A percentile compares a stretch with the other conserved stretches of the same genome.
Evolutionary conservation across 2,888 invertebrate species (phyloP).

Genomic region (Thysanoteuthis rhombus): DNA sequence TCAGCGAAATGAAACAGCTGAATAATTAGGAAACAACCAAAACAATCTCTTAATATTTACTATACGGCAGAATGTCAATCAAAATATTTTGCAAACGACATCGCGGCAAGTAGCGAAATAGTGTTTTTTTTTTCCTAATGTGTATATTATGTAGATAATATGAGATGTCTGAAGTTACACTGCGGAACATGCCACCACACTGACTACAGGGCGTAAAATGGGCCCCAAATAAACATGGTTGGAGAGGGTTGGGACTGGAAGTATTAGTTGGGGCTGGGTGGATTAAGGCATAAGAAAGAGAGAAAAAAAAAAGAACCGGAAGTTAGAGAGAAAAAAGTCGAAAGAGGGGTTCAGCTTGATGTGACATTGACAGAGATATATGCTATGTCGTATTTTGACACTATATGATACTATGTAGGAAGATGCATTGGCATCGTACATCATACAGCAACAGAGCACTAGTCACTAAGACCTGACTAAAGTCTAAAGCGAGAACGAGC

Average conservation of each 20-base stretch:
- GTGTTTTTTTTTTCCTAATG: neutral
- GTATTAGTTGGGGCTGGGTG: neutral
- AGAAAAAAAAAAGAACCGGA: neutral
- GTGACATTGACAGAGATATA: neutral
- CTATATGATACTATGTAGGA: neutral
- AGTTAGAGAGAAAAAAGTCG: neutral
- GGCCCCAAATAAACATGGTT: neutral
- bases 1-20: too few relatives aligned
- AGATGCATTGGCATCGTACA: neutral
- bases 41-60: too few relatives aligned
- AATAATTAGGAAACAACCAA: too few relatives aligned
- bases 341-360: neutral
- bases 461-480: neutral
- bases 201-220: conserved; percentile 12
- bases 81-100: neutral
- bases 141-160: too few relatives aligned
- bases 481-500: neutral
- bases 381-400: neutral
- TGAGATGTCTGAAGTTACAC: neutral
- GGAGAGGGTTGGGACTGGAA: neutral
- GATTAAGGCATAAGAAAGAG: neutral
- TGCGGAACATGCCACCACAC: neutral
- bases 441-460: neutral
- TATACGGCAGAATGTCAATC: too few relatives aligned
- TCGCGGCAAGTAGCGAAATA: neutral